phyloP scores from a whole-genome alignment of 2,888 invertebrate genomes.

The Cheilosia soror region DNA sequence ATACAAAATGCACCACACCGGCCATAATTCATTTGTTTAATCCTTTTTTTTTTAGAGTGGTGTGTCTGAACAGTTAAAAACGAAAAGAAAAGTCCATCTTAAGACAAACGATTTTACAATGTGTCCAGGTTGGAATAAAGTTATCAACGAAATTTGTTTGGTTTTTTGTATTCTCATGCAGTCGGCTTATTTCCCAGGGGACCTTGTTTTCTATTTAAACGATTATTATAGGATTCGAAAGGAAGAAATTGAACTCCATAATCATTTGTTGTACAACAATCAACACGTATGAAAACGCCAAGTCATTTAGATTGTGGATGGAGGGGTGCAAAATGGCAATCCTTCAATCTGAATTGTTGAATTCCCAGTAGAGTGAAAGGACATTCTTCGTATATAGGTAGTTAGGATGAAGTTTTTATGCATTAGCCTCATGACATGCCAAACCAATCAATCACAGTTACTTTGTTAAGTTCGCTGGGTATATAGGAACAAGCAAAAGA shows the following conservation, averaged over 20 bases:
- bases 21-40: conserved; percentile 68
- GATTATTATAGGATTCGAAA: background rate
- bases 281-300: conserved; percentile 56
- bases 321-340: background rate
- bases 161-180: background rate
- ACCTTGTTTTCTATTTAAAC: background rate
- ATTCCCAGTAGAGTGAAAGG: conserved; percentile 48
- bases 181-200: conserved; percentile 35
- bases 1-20: conserved; percentile 59
- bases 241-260: conserved; percentile 41
- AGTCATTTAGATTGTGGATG: conserved; percentile 47
- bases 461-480: conserved; percentile 20
- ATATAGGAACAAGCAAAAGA: background rate
- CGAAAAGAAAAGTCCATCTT: conserved; percentile 21
- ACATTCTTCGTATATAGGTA: conserved; percentile 9
- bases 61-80: conserved; percentile 4
- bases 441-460: conserved; percentile 66
- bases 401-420: conserved; percentile 41
- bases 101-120: background rate
- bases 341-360: conserved; percentile 12
- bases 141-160: conserved; percentile 3
- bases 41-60: conserved; percentile 44
- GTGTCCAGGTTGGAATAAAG: conserved; percentile 7
- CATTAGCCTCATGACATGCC: conserved; percentile 56
- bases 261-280: conserved; percentile 49